Percentiles rank a stretch among this genome's conserved stretches.
Evolutionary conservation across 1,140 invertebrate species (phyloP).

Genomic region (Zaprionus lachaisei): DNA sequence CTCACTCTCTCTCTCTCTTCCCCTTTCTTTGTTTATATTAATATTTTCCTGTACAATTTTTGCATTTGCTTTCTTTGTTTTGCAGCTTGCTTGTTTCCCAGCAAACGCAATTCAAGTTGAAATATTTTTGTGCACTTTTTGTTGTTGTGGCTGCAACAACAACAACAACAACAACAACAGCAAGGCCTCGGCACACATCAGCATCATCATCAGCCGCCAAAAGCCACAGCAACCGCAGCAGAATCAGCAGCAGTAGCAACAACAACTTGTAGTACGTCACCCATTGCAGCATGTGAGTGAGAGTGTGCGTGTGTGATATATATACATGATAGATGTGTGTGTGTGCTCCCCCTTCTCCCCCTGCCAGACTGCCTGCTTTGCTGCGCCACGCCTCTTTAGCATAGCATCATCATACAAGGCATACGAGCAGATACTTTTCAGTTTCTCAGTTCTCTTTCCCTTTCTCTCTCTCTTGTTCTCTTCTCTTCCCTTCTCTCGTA

Average conservation of each 20-base stretch:
- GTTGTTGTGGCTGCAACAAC: constrained; percentile 10
- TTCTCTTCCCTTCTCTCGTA: constrained; percentile 49
- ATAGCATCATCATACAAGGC: constrained; percentile 29
- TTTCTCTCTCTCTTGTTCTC: not conserved
- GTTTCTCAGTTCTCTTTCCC: constrained; percentile 19
- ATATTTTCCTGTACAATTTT: not conserved
- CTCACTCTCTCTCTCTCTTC: not conserved
- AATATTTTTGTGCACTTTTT: constrained; percentile 33
- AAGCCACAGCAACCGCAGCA: constrained; percentile 40
- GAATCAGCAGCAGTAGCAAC: constrained; percentile 31
- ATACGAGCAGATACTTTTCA: constrained; percentile 28
- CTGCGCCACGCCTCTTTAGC: constrained; percentile 30
- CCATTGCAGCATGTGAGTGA: constrained; percentile 29
- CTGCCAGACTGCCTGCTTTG: constrained; percentile 6
- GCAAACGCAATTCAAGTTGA: constrained; percentile 34
- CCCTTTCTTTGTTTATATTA: not conserved
- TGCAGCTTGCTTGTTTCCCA: constrained; percentile 17
- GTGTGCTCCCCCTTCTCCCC: not conserved
- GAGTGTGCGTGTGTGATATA: constrained; percentile 1
- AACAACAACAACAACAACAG: constrained; percentile 23
- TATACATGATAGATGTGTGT: not conserved
- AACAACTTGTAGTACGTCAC: constrained; percentile 48
- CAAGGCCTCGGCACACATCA: constrained; percentile 30
- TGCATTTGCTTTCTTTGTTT: constrained; percentile 10
- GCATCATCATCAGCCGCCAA: constrained; percentile 40